Percentiles rank a stretch among this genome's conserved stretches.
phyloP scores from a whole-genome alignment of 1,140 invertebrate genomes.

The Hycleus cichorii region DNA sequence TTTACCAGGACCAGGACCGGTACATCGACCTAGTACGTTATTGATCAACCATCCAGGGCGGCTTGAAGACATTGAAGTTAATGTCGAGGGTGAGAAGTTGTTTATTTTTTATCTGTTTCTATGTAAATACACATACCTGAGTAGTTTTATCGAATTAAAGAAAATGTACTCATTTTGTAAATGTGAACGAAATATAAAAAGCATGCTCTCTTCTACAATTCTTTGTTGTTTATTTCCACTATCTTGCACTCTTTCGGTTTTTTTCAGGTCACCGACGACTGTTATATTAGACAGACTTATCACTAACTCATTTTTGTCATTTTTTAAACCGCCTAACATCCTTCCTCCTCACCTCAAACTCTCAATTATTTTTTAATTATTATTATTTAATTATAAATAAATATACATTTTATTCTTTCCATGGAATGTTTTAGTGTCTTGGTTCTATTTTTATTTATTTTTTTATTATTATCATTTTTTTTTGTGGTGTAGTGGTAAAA shows the following conservation, averaged over 20 bases:
- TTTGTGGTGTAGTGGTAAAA: too few species aligned
- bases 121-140: too few species aligned
- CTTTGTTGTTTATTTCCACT: slow-evolving; percentile 27
- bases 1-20: slow-evolving; percentile 55
- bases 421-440: slow-evolving; percentile 17
- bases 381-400: slow-evolving; percentile 3
- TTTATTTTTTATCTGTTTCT: background rate
- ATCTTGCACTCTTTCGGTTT: slow-evolving; percentile 38
- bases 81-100: slow-evolving; percentile 76
- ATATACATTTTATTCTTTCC: slow-evolving; percentile 9
- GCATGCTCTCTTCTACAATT: slow-evolving; percentile 22
- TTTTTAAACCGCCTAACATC: background rate
- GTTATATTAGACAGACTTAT: slow-evolving; percentile 45
- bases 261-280: slow-evolving; percentile 53
- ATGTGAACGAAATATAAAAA: slow-evolving; percentile 21
- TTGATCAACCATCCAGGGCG: slow-evolving; percentile 67
- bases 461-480: too few species aligned
- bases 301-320: slow-evolving; percentile 3
- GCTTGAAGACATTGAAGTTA: slow-evolving; percentile 87
- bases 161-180: slow-evolving; percentile 20
- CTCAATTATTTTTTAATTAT: slow-evolving; percentile 8
- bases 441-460: background rate
- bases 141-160: too few species aligned
- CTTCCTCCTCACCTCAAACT: slow-evolving; percentile 10
- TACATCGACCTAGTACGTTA: slow-evolving; percentile 55